A percentile compares a stretch with the other conserved stretches of the same genome.
These are phyloP conservation scores for Phoeniculus purpureus DNA, from an alignment of 2,797 vertebrate genomes.

Conservation along the genomic window DNA sequence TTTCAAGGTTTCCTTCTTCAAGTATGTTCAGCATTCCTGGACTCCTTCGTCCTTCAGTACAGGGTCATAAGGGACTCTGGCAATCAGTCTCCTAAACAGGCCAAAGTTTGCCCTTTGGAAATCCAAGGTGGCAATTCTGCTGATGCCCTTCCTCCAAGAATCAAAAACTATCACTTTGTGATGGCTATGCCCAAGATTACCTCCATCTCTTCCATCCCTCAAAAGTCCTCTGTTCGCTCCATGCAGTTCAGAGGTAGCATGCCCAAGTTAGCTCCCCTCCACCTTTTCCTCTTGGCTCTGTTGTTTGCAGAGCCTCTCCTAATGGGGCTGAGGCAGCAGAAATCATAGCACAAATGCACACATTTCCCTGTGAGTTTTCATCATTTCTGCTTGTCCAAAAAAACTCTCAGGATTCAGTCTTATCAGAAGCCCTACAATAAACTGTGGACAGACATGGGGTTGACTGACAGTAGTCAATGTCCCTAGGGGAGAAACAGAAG, in stretches of 20 bases:
- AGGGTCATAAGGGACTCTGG: too few relatives aligned
- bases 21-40: too few relatives aligned
- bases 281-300: background rate
- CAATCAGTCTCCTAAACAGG: too few relatives aligned
- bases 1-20: too few relatives aligned
- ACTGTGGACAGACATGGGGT: background rate
- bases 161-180: too few relatives aligned
- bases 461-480: background rate
- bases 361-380: background rate
- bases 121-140: too few relatives aligned
- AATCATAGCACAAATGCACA: background rate
- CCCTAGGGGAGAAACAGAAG: background rate
- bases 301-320: background rate
- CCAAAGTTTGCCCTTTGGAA: too few relatives aligned
- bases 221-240: too few relatives aligned
- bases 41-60: too few relatives aligned
- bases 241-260: fast-evolving
- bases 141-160: too few relatives aligned
- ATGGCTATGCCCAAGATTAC: too few relatives aligned
- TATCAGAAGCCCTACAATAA: background rate
- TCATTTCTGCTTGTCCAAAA: background rate
- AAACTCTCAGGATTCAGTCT: background rate
- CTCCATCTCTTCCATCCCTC: too few relatives aligned
- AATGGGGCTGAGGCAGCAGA: background rate
- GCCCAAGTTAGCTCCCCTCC: fast-evolving